Base-by-base conservation (phyloP, 2,888 invertebrate species). In the Deilephila porcellus region DNA sequence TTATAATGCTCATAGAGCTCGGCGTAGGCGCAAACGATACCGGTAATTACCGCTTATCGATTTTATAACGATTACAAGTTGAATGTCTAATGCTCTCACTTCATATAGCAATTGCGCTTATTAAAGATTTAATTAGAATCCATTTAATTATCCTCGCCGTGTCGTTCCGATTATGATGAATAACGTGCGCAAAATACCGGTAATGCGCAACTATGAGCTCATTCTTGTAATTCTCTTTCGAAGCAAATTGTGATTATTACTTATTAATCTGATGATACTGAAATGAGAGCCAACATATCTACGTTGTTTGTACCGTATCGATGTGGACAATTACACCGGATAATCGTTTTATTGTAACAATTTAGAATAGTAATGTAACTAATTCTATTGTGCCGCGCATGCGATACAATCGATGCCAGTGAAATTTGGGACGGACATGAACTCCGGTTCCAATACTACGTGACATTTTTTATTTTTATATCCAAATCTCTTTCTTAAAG, bases 31-130 rank as follows among this genome's bases (percentile, higher is more conserved):
- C 67, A 67, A 67, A 59, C 56, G 72, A 72, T 72, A 60, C 19
- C 37, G 37, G 64, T 67, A 72, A 72, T 72, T 72, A 59, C 64
- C 56, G 72, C 34, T 72, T 59, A 72, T 59, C 64, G 72, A 59
- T 67, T 63, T 37, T 34, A 64, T 34, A 64, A 63, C 37, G 72
- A 56, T 72, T 67, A 72, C 37, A 72, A 64, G 56, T 37, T 56
- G 56, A 45, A 71, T 67, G 60, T 60, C n/a, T 72, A 73, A 71
- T 74, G 45, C 70, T 74, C 72, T 71, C 72, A 71, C 72, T 72
- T 74, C 72, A 71, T 59, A 63, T 59, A 70, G 29, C 72, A 73
- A 74, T 73, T 74, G 62, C 70, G 45, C 8, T 53, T 59, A 62
- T 63, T 62, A 4, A 11, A 73, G 45, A 71, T 71, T 73, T 73